phyloP scores from a whole-genome alignment of 2,797 vertebrate genomes.

The Moxostoma hubbsi region DNA sequence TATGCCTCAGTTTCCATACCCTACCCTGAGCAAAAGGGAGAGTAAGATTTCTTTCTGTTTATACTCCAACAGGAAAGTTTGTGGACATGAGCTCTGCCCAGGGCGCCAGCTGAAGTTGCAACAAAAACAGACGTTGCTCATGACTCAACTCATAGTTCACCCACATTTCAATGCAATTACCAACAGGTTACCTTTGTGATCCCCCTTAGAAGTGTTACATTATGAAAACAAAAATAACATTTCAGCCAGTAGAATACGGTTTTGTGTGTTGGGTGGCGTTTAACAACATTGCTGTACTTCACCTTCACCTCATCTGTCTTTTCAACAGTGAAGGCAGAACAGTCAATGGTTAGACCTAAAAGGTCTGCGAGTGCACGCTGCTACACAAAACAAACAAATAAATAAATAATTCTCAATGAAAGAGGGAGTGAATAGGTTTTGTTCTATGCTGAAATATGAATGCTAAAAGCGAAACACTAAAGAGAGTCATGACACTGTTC shows the following conservation, averaged over 20 bases:
- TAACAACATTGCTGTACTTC: slow-evolving; percentile 42
- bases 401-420: slow-evolving; percentile 41
- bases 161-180: slow-evolving; percentile 47
- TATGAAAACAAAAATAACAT: slow-evolving; percentile 35
- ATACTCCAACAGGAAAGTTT: no score
- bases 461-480: slow-evolving; percentile 16
- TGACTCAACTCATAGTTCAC: neutral
- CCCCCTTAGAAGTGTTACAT: neutral
- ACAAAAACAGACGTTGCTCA: no score
- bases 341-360: slow-evolving; percentile 16
- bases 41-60: no score
- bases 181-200: slow-evolving; percentile 27
- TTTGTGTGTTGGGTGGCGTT: slow-evolving; percentile 10
- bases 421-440: slow-evolving; percentile 52
- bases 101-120: no score
- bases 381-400: slow-evolving; percentile 36
- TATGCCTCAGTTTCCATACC: neutral
- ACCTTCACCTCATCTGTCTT: slow-evolving; percentile 49
- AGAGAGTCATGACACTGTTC: slow-evolving; percentile 48
- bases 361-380: slow-evolving; percentile 6
- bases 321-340: slow-evolving; percentile 22
- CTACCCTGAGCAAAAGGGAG: no score
- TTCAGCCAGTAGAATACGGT: slow-evolving; percentile 12
- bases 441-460: slow-evolving; percentile 58
- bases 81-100: no score